Evolutionary conservation across 2,797 vertebrate genomes (phyloP), one percentile per base, ranked within the genome.

Genomic region (Microctenopoma lineatum): DNA sequence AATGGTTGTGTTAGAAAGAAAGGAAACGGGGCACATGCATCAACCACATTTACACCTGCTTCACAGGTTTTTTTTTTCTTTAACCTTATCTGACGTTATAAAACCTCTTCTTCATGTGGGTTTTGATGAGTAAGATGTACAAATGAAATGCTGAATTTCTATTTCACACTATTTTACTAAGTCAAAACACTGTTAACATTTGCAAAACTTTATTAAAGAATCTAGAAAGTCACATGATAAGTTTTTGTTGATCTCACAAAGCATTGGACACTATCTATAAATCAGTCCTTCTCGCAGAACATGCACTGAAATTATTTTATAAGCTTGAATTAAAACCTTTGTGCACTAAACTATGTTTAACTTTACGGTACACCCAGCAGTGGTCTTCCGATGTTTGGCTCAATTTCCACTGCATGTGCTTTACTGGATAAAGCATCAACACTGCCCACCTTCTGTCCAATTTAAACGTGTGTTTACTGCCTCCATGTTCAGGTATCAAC

Each of bases 401-500:
- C 32, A 50, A 14, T 61, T 59, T 72, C 38, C 39, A 58, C 10
- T 15, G 58, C 29, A 42, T 70, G 25, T 16, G 41, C 39, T 59
- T 56, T 44, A 39, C 45, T 51, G n/a, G 12, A 12, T 18, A 11
- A 65, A 46, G 53, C 54, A 59, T 56, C 48, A 58, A 44, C 53
- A 36, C 71, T 75, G 68, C 73, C 51, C 81, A 87, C 70, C 61
- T 80, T 71, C 56, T 52, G 52, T 47, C 60, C 51, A 80, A 77
- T 78, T 66, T 61, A 57, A 90, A 83, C 51, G 42, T 78, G 72
- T 42, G 56, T 62, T 76, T 15, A n/a, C 10, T 50, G 64, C 53
- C 55, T 76, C 47, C 38, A 47, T 84, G 56, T 14, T 71, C 70
- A 86, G 70, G 76, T 84, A 77, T 90, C 80, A 88, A 79, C 74